phyloP scores from a whole-genome alignment of 2,797 vertebrate genomes.

The Sebastolobus alascanus region DNA sequence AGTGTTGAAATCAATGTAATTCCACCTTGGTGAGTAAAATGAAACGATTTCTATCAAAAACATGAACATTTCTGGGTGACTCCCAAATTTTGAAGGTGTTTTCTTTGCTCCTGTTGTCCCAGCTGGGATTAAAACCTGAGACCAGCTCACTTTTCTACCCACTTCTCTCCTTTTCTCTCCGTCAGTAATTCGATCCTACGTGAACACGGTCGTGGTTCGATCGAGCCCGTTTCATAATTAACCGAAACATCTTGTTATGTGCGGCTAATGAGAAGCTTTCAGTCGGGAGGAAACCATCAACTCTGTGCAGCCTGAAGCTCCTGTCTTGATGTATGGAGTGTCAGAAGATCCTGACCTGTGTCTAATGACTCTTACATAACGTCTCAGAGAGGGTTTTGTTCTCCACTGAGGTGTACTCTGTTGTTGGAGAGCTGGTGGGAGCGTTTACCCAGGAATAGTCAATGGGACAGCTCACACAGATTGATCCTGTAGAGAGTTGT shows the following conservation, averaged over 20 bases:
- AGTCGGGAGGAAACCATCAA: slow-evolving; percentile 27
- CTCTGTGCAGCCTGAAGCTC: slow-evolving; percentile 24
- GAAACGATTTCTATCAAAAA: not conserved
- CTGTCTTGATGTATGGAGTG: slow-evolving; percentile 19
- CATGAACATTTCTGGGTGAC: not conserved
- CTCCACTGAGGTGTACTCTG: not conserved
- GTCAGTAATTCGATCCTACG: slow-evolving; percentile 22
- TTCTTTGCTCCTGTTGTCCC: not conserved
- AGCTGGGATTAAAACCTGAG: not conserved
- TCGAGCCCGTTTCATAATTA: slow-evolving; percentile 37
- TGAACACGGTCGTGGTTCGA: slow-evolving; percentile 31
- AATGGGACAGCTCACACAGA: slow-evolving; percentile 8
- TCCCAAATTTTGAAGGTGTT: not conserved
- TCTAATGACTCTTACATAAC: slow-evolving; percentile 40
- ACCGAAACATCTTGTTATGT: slow-evolving; percentile 53
- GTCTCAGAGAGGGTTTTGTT: slow-evolving; percentile 1
- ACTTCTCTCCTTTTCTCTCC: not conserved
- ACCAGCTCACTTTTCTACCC: not conserved
- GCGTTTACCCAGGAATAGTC: slow-evolving; percentile 41
- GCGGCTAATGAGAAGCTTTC: slow-evolving; percentile 50
- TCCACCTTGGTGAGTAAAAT: not conserved
- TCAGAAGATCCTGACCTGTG: slow-evolving; percentile 42
- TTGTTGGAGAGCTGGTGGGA: slow-evolving; percentile 17
- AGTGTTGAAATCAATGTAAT: not conserved
- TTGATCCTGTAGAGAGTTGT: slow-evolving; percentile 4